Conservation (phyloP, 2,888 invertebrate genomes). For the Cephalotes varians region DNA sequence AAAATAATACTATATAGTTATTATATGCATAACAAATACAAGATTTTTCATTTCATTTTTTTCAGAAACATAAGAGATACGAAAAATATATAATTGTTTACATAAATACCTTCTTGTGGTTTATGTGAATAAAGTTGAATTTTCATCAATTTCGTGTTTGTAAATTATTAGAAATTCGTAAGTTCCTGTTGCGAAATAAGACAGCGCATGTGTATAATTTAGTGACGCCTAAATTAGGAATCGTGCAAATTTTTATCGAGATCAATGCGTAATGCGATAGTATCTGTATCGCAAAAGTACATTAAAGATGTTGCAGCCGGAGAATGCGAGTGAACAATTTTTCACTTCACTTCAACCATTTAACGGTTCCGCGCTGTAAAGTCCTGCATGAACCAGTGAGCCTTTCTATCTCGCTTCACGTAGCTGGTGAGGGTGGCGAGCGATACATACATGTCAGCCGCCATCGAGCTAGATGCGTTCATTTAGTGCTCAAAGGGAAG, state of each 20-base stretch:
- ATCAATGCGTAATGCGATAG: background rate
- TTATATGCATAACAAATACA: background rate
- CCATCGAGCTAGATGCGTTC: constrained; percentile 63
- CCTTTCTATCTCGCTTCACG: constrained; percentile 69
- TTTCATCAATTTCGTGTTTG: background rate
- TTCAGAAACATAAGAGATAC: background rate
- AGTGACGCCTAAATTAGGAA: background rate
- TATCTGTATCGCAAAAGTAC: constrained; percentile 18
- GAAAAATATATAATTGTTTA: background rate
- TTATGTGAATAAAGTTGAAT: background rate
- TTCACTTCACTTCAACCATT: constrained; percentile 49
- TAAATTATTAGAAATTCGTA: background rate
- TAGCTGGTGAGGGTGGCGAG: constrained; percentile 62
- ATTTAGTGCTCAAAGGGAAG: constrained; percentile 67
- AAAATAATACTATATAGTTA: constrained; percentile 13
- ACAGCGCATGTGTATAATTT: background rate
- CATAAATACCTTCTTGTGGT: background rate
- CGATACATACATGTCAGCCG: constrained; percentile 57
- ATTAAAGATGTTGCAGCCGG: constrained; percentile 40
- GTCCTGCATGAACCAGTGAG: constrained; percentile 64
- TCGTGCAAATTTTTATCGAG: constrained; percentile 1
- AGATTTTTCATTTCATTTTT: background rate
- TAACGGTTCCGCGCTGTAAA: constrained; percentile 28
- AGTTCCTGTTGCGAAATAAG: background rate
- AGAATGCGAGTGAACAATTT: constrained; percentile 35